These are phyloP conservation scores for Microctonus aethiopoides DNA, from an alignment of 2,888 invertebrate genomes.

Conservation along the genomic window DNA sequence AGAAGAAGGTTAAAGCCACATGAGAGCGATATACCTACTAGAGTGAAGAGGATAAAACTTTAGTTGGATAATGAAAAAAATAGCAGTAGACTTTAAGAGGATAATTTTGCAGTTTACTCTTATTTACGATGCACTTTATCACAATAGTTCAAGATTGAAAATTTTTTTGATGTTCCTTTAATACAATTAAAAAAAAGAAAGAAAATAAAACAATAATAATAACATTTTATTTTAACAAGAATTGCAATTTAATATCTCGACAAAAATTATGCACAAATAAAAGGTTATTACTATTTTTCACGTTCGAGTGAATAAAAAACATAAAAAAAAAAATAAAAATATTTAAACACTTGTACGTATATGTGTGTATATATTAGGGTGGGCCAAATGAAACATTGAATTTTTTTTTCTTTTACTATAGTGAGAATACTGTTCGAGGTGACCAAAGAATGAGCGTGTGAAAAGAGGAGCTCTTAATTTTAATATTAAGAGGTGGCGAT, in stretches of 20 bases:
- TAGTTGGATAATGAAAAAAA: slow-evolving; percentile 1
- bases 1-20: background rate
- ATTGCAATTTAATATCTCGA: too few species aligned
- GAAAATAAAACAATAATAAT: too few species aligned
- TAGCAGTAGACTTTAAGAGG: background rate
- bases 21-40: background rate
- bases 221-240: too few species aligned
- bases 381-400: too few species aligned
- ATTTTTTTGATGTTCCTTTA: background rate
- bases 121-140: background rate
- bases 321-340: background rate
- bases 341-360: too few species aligned
- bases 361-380: too few species aligned
- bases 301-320: background rate
- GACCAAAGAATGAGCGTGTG: too few species aligned
- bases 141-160: background rate
- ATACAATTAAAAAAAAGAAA: background rate
- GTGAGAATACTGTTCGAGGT: too few species aligned
- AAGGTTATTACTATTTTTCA: background rate
- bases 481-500: too few species aligned
- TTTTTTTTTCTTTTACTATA: too few species aligned
- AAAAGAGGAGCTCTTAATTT: too few species aligned
- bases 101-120: background rate
- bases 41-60: slow-evolving; percentile 1
- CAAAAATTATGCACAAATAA: too few species aligned